These are phyloP conservation scores for Aurelia aurita DNA, from an alignment of 30 jellyfish, hydroid and myxozoan genomes.

Conservation along the genomic window DNA sequence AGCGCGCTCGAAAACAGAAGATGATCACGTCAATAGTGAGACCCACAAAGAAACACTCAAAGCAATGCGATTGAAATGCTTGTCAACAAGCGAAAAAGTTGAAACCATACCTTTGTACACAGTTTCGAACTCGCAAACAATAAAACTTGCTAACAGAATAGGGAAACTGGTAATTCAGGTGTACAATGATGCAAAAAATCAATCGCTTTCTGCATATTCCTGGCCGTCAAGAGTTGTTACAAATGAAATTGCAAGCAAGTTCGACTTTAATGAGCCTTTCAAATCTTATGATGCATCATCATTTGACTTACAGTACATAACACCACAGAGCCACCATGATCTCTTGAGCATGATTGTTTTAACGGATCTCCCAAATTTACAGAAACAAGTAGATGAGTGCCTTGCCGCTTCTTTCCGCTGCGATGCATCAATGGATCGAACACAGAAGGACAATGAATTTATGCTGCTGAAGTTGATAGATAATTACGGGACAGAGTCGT, in stretches of 20 bases:
- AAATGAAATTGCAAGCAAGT: slow-evolving; percentile 6
- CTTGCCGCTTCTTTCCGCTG: slow-evolving; percentile 37
- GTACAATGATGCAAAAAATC: slow-evolving; percentile 6
- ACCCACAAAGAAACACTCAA: not conserved
- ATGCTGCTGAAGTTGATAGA: slow-evolving; percentile 23
- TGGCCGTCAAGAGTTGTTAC: slow-evolving; percentile 34
- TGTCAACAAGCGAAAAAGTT: not conserved
- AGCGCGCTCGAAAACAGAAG: not conserved
- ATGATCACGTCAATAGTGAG: not conserved
- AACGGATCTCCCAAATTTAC: not conserved
- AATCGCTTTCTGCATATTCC: slow-evolving; percentile 1
- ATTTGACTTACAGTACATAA: slow-evolving; percentile 25
- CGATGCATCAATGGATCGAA: slow-evolving; percentile 21
- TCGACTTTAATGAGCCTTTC: slow-evolving; percentile 9
- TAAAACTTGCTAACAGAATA: slow-evolving; percentile 1
- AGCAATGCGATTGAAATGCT: not conserved
- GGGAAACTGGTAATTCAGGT: slow-evolving; percentile 29
- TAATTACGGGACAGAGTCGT: slow-evolving; percentile 8
- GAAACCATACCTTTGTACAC: not conserved
- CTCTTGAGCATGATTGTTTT: slow-evolving; percentile 7
- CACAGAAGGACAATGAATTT: slow-evolving; percentile 37
- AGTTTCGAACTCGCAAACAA: no score
- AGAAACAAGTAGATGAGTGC: slow-evolving; percentile 1
- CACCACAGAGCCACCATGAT: slow-evolving; percentile 18
- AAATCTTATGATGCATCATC: slow-evolving; percentile 7